Percentiles rank a stretch among this genome's conserved stretches.
These are phyloP conservation scores for Mormyrus iriodes DNA, from an alignment of 2,113 vertebrate genomes.

Conservation along the genomic window DNA sequence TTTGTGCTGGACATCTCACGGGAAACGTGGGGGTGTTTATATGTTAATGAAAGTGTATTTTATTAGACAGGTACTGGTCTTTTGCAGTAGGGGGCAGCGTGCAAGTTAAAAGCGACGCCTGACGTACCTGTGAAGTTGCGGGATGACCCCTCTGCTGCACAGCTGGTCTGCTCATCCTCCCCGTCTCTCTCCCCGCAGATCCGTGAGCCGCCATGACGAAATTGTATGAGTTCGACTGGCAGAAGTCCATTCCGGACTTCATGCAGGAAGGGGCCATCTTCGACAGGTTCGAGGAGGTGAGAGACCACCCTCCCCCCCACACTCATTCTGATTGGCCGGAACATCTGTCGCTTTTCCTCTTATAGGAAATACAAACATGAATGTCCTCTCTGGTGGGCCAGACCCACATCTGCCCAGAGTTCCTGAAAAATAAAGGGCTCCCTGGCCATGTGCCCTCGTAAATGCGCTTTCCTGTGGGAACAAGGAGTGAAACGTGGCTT, in stretches of 20 bases:
- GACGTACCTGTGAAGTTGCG: neutral
- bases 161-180: neutral
- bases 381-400: neutral
- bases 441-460: neutral
- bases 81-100: neutral
- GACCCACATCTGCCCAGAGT: neutral
- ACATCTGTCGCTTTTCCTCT: neutral
- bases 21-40: neutral
- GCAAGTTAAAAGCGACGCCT: neutral
- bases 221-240: slow-evolving; percentile 97
- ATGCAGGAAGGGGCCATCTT: slow-evolving; percentile 90
- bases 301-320: neutral
- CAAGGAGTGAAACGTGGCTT: neutral
- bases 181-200: slow-evolving; percentile 59
- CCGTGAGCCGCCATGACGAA: slow-evolving; percentile 85
- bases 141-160: neutral
- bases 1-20: neutral
- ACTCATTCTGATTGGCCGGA: neutral
- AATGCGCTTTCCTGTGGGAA: neutral
- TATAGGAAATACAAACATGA: neutral
- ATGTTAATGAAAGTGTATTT: neutral
- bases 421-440: neutral
- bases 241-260: slow-evolving; percentile 86
- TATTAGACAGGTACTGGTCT: neutral
- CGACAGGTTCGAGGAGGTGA: slow-evolving; percentile 96